Conservation (phyloP, 2,797 vertebrate species). For the Typhlichthys subterraneus region DNA sequence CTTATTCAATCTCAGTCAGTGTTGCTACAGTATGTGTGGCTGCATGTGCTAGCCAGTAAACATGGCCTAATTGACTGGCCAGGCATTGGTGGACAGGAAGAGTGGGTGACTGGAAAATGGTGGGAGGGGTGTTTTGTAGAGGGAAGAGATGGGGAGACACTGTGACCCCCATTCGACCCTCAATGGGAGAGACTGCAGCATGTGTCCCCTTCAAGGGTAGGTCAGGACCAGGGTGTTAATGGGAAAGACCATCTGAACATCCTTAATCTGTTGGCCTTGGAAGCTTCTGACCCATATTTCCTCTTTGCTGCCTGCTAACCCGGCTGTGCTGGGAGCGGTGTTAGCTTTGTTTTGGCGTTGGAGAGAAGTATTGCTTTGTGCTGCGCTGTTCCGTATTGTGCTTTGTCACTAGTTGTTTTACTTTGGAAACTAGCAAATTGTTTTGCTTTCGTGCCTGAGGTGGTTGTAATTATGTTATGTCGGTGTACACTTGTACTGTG, state of each 20-base stretch:
- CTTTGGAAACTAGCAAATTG: conserved; percentile 19
- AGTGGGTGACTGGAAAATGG: conserved; percentile 47
- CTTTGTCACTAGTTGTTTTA: conserved; percentile 6
- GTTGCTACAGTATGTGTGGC: conserved; percentile 31
- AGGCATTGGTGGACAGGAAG: conserved; percentile 68
- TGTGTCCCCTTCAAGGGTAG: conserved; percentile 66
- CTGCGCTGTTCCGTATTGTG: neutral
- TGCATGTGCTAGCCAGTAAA: conserved; percentile 58
- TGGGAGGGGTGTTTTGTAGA: conserved; percentile 61
- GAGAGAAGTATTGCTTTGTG: conserved; percentile 12
- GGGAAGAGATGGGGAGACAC: conserved; percentile 46
- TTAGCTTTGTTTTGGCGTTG: conserved; percentile 6
- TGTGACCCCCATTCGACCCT: conserved; percentile 72
- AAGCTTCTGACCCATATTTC: conserved; percentile 19
- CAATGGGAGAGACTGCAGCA: conserved; percentile 70
- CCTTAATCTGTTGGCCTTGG: conserved; percentile 15
- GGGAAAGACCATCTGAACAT: conserved; percentile 3
- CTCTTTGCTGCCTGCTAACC: conserved; percentile 40
- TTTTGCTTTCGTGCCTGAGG: conserved; percentile 13
- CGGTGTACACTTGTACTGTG: too few species aligned
- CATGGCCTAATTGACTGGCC: conserved; percentile 54
- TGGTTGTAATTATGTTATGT: too few species aligned
- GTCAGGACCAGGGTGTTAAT: conserved; percentile 37
- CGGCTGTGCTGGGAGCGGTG: conserved; percentile 14
- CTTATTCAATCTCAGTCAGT: conserved; percentile 3